phyloP scores from a whole-genome alignment of 2,888 invertebrate species.

The Sphecodes monilicornis region DNA sequence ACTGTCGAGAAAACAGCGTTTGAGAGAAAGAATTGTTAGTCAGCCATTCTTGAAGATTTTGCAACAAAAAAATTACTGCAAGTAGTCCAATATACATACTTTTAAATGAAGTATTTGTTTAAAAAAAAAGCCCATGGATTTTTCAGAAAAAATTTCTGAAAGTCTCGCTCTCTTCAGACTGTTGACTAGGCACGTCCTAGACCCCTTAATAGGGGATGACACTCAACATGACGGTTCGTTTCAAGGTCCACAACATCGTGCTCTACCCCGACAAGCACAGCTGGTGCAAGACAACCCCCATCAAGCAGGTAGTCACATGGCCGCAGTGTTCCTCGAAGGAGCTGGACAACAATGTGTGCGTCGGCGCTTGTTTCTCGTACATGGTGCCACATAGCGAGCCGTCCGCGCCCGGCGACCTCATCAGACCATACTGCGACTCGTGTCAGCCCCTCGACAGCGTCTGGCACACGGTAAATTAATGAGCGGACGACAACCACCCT shows the following conservation, averaged over 20 bases:
- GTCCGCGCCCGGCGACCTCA: constrained; percentile 88
- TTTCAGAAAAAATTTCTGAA: not conserved
- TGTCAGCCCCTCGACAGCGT: constrained; percentile 88
- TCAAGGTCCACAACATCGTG: constrained; percentile 89
- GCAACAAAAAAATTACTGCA: too few species aligned
- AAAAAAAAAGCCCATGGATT: not conserved
- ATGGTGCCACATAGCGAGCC: constrained; percentile 89
- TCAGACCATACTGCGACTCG: constrained; percentile 89
- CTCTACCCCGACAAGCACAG: constrained; percentile 89
- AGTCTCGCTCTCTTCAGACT: not conserved
- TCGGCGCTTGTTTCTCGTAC: constrained; percentile 90
- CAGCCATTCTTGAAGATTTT: too few species aligned
- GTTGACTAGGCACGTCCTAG: not conserved
- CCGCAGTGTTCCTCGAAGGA: constrained; percentile 88
- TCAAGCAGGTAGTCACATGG: constrained; percentile 89
- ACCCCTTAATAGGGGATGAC: constrained; percentile 14
- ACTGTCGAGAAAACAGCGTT: too few species aligned
- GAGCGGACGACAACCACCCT: not conserved
- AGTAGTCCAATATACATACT: too few species aligned
- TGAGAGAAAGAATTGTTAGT: too few species aligned
- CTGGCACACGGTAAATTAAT: constrained; percentile 87
- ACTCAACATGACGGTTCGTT: constrained; percentile 39
- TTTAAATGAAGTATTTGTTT: not conserved
- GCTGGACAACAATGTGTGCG: constrained; percentile 90
- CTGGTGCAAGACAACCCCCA: constrained; percentile 89